Evolutionary conservation across 2,888 invertebrate genomes (phyloP).

Genomic region (Plagiodera versicolora): DNA sequence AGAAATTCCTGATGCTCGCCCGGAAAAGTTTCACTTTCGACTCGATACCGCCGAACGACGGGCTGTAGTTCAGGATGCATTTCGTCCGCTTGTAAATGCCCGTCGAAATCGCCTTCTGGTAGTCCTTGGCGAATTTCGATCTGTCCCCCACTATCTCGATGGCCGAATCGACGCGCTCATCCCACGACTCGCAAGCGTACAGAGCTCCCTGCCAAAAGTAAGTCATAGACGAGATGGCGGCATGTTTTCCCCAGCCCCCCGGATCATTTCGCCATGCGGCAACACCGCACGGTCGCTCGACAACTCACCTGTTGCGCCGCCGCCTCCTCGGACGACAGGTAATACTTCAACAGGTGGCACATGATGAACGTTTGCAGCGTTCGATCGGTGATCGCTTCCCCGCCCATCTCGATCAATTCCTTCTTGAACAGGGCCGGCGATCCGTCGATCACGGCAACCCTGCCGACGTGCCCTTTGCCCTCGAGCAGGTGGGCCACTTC

Average conservation of each 20-base stretch:
- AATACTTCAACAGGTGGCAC: constrained; percentile 56
- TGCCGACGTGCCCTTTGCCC: constrained; percentile 64
- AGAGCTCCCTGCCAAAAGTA: constrained; percentile 20
- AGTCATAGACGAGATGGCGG: no score
- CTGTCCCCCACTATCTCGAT: not conserved
- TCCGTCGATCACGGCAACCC: constrained; percentile 78
- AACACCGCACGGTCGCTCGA: no score
- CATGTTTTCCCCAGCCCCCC: no score
- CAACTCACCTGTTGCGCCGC: constrained; percentile 46
- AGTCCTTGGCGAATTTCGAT: not conserved
- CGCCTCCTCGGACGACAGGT: constrained; percentile 54
- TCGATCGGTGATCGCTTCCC: constrained; percentile 54
- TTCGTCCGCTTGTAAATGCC: constrained; percentile 33
- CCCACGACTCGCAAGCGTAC: constrained; percentile 18
- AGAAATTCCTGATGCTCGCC: constrained; percentile 29
- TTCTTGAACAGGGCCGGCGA: constrained; percentile 67
- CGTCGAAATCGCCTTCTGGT: constrained; percentile 18
- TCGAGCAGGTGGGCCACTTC: constrained; percentile 77
- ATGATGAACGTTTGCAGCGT: constrained; percentile 61
- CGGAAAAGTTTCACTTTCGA: constrained; percentile 36
- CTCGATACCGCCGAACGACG: constrained; percentile 34
- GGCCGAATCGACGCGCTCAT: constrained; percentile 14
- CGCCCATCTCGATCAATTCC: constrained; percentile 55
- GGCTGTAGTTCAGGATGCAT: constrained; percentile 30
- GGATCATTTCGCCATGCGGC: no score